A percentile compares a stretch with the other conserved stretches of the same genome.
Evolutionary conservation across 1,140 invertebrate species (phyloP).

Genomic region (Zaprionus africanus): DNA sequence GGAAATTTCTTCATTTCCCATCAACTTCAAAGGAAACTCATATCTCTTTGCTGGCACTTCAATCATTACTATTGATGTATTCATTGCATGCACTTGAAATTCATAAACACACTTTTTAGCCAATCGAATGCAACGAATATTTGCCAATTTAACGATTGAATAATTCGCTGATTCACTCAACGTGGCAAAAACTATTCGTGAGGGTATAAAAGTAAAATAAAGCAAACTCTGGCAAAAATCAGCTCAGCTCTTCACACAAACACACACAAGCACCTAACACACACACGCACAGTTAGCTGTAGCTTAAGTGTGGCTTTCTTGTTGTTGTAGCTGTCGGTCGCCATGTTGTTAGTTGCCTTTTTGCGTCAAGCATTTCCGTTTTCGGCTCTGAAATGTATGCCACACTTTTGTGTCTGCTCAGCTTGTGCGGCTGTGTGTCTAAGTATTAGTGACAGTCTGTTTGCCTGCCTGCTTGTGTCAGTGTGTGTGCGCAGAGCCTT

Average conservation of each 20-base stretch:
- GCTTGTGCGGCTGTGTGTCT: constrained; percentile 14
- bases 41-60: not conserved
- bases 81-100: not conserved
- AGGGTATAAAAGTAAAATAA: constrained; percentile 16
- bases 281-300: constrained; percentile 24
- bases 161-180: constrained; percentile 1
- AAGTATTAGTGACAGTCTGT: constrained; percentile 22
- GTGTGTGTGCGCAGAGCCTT: constrained; percentile 50
- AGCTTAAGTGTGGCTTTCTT: constrained; percentile 21
- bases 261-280: constrained; percentile 24
- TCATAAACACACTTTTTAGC: not conserved
- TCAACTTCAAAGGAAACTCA: not conserved
- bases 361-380: constrained; percentile 68
- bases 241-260: constrained; percentile 44
- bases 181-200: not conserved
- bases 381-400: constrained; percentile 69
- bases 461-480: constrained; percentile 56
- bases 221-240: constrained; percentile 41
- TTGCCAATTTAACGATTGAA: not conserved
- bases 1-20: not conserved
- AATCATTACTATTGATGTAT: not conserved
- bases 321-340: constrained; percentile 49
- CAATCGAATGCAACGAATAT: constrained; percentile 1
- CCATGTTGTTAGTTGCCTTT: constrained; percentile 46
- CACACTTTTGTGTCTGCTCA: constrained; percentile 47